A percentile compares a stretch with the other conserved stretches of the same genome.
Conservation (phyloP, 2,797 vertebrate species). For the Acanthurus leucopareius region DNA sequence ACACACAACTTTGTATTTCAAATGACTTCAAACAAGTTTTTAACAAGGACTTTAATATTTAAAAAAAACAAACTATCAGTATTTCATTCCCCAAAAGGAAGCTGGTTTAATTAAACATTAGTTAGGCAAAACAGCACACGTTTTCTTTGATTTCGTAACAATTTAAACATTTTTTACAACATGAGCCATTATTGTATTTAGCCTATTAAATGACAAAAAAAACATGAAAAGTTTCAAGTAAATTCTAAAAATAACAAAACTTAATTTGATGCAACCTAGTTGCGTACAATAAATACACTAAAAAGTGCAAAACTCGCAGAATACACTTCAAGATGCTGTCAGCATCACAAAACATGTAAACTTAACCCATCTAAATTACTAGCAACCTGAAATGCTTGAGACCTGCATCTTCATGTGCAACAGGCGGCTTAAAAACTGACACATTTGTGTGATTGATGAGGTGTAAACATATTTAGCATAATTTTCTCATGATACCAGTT, state of each 20-base stretch:
- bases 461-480: background rate
- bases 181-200: constrained; percentile 34
- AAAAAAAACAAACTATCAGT: background rate
- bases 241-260: constrained; percentile 16
- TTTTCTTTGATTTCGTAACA: background rate
- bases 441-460: background rate
- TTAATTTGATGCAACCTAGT: constrained; percentile 8
- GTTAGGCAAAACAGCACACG: background rate
- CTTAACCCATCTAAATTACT: background rate
- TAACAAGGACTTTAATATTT: background rate
- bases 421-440: background rate
- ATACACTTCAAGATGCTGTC: background rate
- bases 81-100: background rate
- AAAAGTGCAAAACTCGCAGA: constrained; percentile 44
- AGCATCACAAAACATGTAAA: background rate
- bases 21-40: background rate
- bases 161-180: constrained; percentile 13
- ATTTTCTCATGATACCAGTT: background rate
- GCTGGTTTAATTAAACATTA: background rate
- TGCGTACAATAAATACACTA: background rate
- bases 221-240: constrained; percentile 28
- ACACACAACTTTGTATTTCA: background rate
- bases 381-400: background rate
- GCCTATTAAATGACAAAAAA: constrained; percentile 41
- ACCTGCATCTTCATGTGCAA: background rate